These are phyloP conservation scores for Spodoptera exigua DNA, from an alignment of 2,888 invertebrate species.

Conservation along the genomic window DNA sequence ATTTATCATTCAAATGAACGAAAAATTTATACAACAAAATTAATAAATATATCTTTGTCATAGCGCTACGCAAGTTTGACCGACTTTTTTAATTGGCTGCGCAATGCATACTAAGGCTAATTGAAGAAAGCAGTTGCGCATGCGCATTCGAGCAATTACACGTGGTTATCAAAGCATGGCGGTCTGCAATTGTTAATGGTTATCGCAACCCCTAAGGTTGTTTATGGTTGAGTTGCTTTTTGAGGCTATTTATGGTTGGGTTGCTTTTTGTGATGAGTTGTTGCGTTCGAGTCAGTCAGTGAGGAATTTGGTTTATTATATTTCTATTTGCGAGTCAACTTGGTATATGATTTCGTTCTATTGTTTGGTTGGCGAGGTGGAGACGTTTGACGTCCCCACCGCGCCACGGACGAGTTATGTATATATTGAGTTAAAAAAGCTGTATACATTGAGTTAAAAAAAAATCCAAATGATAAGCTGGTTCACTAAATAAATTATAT, in stretches of 20 bases:
- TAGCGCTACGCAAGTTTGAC: slow-evolving; percentile 35
- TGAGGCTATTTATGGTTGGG: slow-evolving; percentile 29
- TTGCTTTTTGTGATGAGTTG: neutral
- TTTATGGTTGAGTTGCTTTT: slow-evolving; percentile 8
- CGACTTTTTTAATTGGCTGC: slow-evolving; percentile 48
- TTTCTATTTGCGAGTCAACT: too few relatives aligned
- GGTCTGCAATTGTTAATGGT: slow-evolving; percentile 47
- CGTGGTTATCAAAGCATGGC: slow-evolving; percentile 52
- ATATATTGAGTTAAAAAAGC: too few relatives aligned
- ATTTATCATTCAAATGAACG: slow-evolving; percentile 3
- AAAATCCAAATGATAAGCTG: too few relatives aligned
- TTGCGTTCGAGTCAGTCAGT: too few relatives aligned
- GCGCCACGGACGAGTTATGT: too few relatives aligned
- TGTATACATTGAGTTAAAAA: too few relatives aligned
- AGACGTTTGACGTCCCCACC: too few relatives aligned
- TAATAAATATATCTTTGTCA: slow-evolving; percentile 25
- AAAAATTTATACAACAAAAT: slow-evolving; percentile 12
- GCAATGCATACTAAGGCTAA: slow-evolving; percentile 35
- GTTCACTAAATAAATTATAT: too few relatives aligned
- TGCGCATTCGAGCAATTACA: slow-evolving; percentile 38
- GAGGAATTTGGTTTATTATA: too few relatives aligned
- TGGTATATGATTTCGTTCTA: too few relatives aligned
- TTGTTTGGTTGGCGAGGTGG: too few relatives aligned
- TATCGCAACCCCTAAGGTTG: slow-evolving; percentile 45
- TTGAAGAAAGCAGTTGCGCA: slow-evolving; percentile 51